phyloP scores from a whole-genome alignment of 2,888 invertebrate species.

The Catocala sponsa region DNA sequence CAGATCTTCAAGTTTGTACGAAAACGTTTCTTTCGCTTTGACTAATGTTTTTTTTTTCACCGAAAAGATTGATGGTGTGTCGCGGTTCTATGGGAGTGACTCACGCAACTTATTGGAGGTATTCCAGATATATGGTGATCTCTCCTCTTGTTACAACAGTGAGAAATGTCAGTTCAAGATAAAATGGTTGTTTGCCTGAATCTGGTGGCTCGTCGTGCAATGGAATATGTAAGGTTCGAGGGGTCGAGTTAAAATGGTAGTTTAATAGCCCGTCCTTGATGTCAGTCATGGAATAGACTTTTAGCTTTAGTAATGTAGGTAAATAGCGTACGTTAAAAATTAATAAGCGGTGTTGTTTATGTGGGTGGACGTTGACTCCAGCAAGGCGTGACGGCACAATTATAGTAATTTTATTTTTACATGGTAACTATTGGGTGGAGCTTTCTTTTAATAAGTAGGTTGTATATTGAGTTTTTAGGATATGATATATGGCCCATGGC shows the following conservation, averaged over 20 bases:
- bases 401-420: constrained; percentile 1
- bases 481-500: too few species aligned
- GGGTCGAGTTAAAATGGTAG: constrained; percentile 14
- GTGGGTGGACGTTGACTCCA: not conserved
- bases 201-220: constrained; percentile 2
- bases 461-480: too few species aligned
- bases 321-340: not conserved
- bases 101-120: constrained; percentile 21
- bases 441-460: too few species aligned
- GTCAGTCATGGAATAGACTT: constrained; percentile 13
- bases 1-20: not conserved
- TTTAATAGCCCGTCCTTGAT: constrained; percentile 22
- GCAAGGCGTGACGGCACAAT: not conserved
- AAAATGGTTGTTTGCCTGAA: not conserved
- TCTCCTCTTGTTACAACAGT: not conserved
- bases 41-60: constrained; percentile 24
- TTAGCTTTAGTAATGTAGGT: not conserved
- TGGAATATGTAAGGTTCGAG: not conserved
- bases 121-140: constrained; percentile 6
- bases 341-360: constrained; percentile 2
- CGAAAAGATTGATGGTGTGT: constrained; percentile 39
- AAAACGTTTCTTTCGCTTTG: constrained; percentile 6
- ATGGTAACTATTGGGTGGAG: not conserved
- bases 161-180: constrained; percentile 4
- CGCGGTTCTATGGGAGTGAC: constrained; percentile 31